Conservation (phyloP, 2,888 invertebrate species). For the Lycia hirtaria region DNA sequence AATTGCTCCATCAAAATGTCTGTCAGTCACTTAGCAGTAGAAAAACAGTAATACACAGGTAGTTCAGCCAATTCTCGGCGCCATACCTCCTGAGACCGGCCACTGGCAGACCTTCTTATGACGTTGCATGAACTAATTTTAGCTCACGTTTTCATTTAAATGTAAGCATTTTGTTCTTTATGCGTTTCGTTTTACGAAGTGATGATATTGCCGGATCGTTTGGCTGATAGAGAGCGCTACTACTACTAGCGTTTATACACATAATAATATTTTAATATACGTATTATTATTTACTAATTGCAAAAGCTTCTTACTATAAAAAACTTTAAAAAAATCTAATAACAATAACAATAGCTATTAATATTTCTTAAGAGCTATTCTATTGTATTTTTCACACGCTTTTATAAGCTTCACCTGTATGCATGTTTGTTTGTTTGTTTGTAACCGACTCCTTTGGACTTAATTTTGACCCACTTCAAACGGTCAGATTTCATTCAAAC, state of each 20-base stretch:
- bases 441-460: too few species aligned
- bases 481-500: too few species aligned
- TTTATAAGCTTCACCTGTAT: too few species aligned
- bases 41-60: slow-evolving; percentile 7
- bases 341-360: too few species aligned
- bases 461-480: too few species aligned
- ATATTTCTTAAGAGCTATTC: too few species aligned
- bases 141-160: slow-evolving; percentile 10
- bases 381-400: too few species aligned
- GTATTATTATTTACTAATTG: background rate
- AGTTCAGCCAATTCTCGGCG: slow-evolving; percentile 18
- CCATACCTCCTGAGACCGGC: slow-evolving; percentile 23
- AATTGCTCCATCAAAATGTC: slow-evolving; percentile 14
- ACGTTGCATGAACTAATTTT: slow-evolving; percentile 16
- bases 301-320: too few species aligned
- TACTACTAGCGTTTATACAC: background rate
- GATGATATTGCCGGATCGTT: background rate
- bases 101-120: slow-evolving; percentile 16
- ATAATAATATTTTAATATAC: background rate
- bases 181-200: slow-evolving; percentile 5
- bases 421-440: too few species aligned
- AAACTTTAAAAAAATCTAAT: too few species aligned
- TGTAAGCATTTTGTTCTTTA: slow-evolving; percentile 1
- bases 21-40: slow-evolving; percentile 19
- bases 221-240: background rate